Percentiles rank a stretch among this genome's conserved stretches.
These are phyloP conservation scores for Chaetura pelagica DNA, from an alignment of 2,113 vertebrate genomes.

Conservation along the genomic window DNA sequence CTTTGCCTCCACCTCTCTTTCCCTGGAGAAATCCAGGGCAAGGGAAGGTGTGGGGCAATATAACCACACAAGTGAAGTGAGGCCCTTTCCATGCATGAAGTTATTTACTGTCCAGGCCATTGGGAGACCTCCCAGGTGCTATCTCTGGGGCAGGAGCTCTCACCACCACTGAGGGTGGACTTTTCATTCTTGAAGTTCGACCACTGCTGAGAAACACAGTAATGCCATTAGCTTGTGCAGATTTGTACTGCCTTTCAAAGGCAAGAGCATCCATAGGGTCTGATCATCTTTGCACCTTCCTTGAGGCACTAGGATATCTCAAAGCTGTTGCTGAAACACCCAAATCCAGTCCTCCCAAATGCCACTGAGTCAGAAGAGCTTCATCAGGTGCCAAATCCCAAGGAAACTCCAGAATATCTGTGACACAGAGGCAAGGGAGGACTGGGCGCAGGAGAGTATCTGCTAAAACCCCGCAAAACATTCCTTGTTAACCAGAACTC, in stretches of 20 bases:
- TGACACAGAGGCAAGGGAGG: not conserved
- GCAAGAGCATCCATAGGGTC: not conserved
- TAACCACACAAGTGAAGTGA: not conserved
- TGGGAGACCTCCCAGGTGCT: not conserved
- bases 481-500: slow-evolving; percentile 69
- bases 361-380: not conserved
- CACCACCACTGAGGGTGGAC: not conserved
- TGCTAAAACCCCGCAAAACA: slow-evolving; percentile 45
- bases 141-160: not conserved
- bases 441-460: not conserved
- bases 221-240: not conserved
- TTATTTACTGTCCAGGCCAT: not conserved
- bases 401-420: not conserved
- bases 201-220: not conserved
- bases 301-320: not conserved
- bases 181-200: not conserved
- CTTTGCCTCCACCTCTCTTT: not conserved
- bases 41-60: not conserved
- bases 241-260: not conserved
- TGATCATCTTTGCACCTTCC: not conserved
- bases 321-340: not conserved
- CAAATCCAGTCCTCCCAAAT: not conserved
- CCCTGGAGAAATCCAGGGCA: not conserved
- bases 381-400: slow-evolving; percentile 49
- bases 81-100: not conserved